A percentile compares a stretch with the other conserved stretches of the same genome.
These are phyloP conservation scores for Acyrthosiphon pisum DNA, from an alignment of 1,140 invertebrate species.

Conservation along the genomic window DNA sequence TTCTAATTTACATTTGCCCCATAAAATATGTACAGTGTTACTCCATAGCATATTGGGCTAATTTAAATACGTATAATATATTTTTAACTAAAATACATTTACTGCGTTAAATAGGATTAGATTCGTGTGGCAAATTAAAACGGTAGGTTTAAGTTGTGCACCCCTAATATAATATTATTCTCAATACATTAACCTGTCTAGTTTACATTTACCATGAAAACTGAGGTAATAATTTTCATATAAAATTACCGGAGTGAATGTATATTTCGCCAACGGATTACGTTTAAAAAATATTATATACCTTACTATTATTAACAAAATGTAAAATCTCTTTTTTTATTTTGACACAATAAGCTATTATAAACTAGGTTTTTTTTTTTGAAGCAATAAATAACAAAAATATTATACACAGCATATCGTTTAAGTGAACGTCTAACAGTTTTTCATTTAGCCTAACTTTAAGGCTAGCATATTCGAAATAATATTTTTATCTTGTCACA, in stretches of 20 bases:
- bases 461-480: neutral
- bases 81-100: neutral
- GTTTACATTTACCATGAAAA: neutral
- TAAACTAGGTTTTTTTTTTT: neutral
- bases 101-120: neutral
- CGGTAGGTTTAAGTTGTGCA: neutral
- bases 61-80: neutral
- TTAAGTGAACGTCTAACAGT: neutral
- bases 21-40: neutral
- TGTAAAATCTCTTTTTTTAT: neutral
- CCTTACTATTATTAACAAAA: neutral
- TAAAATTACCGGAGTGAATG: neutral
- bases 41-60: neutral
- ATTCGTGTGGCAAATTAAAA: neutral
- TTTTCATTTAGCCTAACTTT: neutral
- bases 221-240: neutral
- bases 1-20: neutral
- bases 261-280: neutral
- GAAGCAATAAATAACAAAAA: neutral
- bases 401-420: neutral
- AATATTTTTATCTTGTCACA: neutral
- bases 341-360: neutral
- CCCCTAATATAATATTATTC: neutral
- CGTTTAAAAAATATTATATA: neutral
- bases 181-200: neutral